Percentiles rank a stretch among this genome's conserved stretches.
Evolutionary conservation across 2,797 vertebrate species (phyloP).

Genomic region (Poeciliopsis gracilis): DNA sequence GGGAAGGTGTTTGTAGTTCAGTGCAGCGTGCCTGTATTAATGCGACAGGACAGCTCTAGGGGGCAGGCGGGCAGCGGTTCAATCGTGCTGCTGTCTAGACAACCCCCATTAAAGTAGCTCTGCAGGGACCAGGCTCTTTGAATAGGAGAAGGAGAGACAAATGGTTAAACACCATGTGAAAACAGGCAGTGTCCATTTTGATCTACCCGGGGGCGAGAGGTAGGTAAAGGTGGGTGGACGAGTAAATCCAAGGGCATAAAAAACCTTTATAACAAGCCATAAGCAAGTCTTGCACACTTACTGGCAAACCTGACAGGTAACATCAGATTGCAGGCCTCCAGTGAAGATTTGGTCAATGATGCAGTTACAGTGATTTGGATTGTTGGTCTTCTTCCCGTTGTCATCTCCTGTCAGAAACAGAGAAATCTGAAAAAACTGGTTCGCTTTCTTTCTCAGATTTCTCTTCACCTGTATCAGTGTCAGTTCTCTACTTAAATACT

Average conservation of each 20-base stretch:
- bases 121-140: conserved; percentile 61
- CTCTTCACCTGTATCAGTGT: conserved; percentile 34
- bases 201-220: conserved; percentile 18
- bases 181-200: conserved; percentile 26
- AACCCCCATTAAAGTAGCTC: conserved; percentile 59
- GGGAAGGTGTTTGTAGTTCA: conserved; percentile 63
- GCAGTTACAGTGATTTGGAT: conserved; percentile 98
- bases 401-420: conserved; percentile 85
- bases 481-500: conserved; percentile 40
- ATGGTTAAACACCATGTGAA: conserved; percentile 34
- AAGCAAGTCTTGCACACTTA: conserved; percentile 74
- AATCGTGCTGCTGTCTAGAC: conserved; percentile 69
- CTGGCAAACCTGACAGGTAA: conserved; percentile 98
- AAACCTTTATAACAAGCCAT: conserved; percentile 4
- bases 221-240: conserved; percentile 19
- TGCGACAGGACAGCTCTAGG: conserved; percentile 74
- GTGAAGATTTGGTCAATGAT: conserved; percentile 99
- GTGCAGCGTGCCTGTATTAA: conserved; percentile 67
- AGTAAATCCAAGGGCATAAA: conserved; percentile 1
- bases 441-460: conserved; percentile 37
- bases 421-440: conserved; percentile 48
- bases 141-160: conserved; percentile 56
- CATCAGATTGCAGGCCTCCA: conserved; percentile 94
- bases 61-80: conserved; percentile 59
- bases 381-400: conserved; percentile 96